Evolutionary conservation across 1,140 invertebrate genomes (phyloP).

Genomic region (Argopecten irradians): DNA sequence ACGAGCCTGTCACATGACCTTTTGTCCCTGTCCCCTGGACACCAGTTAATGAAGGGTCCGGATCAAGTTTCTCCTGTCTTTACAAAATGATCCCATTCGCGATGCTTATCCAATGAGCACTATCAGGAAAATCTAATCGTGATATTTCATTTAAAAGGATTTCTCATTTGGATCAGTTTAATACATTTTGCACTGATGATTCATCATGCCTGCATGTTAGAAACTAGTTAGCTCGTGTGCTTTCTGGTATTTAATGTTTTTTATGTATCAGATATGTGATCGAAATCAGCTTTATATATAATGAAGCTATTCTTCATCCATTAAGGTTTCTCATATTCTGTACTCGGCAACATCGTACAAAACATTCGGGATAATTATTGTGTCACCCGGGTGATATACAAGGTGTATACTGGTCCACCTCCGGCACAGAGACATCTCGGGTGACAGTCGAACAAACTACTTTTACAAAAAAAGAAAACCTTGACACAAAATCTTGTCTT

Average conservation of each 20-base stretch:
- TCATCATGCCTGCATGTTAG: neutral
- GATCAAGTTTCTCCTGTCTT: neutral
- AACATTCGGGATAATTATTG: too few relatives aligned
- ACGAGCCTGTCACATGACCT: neutral
- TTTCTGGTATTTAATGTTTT: neutral
- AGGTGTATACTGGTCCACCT: too few relatives aligned
- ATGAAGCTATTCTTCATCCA: too few relatives aligned
- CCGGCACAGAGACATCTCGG: too few relatives aligned
- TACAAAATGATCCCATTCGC: neutral
- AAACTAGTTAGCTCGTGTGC: neutral
- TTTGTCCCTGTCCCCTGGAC: neutral
- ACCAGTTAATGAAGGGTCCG: neutral
- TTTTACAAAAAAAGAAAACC: too few relatives aligned
- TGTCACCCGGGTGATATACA: too few relatives aligned
- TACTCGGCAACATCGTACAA: too few relatives aligned
- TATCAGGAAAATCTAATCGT: neutral
- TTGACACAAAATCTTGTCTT: too few relatives aligned
- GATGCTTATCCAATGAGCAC: neutral
- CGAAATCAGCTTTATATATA: neutral
- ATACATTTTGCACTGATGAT: neutral
- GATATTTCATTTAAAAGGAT: neutral
- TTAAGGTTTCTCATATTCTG: too few relatives aligned
- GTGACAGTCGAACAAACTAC: too few relatives aligned
- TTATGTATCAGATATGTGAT: neutral
- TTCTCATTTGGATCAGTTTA: neutral